phyloP scores from a whole-genome alignment of 2,888 invertebrate genomes.

The Pammene aurita region DNA sequence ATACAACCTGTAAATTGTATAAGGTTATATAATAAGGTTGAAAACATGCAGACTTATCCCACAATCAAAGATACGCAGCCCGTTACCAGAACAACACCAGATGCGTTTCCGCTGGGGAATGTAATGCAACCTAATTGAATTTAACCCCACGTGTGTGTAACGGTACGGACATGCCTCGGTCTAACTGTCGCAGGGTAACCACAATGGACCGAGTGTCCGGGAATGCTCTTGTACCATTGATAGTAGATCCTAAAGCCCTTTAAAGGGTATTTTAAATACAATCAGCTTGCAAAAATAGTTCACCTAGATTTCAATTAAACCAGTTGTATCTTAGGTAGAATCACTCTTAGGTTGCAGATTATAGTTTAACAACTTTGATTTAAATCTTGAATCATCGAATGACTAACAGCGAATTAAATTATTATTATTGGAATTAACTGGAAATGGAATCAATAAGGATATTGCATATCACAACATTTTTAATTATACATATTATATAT shows the following conservation, averaged over 20 bases:
- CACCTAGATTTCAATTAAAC: background rate
- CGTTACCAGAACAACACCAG: constrained; percentile 35
- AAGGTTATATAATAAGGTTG: no score
- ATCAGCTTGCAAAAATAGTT: constrained; percentile 4
- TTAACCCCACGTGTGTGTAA: constrained; percentile 42
- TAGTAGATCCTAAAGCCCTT: constrained; percentile 4
- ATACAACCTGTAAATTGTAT: no score
- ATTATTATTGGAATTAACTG: background rate
- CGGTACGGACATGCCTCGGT: constrained; percentile 41
- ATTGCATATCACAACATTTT: no score
- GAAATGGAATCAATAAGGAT: no score
- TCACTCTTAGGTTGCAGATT: no score
- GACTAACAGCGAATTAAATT: constrained; percentile 1
- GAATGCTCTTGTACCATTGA: constrained; percentile 33
- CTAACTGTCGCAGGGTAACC: constrained; percentile 44
- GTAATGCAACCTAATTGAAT: constrained; percentile 44
- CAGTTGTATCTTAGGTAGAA: background rate
- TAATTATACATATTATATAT: no score
- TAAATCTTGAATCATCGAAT: constrained; percentile 3
- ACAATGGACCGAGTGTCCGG: constrained; percentile 41
- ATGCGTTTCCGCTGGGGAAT: constrained; percentile 42
- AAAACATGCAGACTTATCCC: background rate
- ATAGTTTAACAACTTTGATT: background rate
- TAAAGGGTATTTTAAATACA: constrained; percentile 16
- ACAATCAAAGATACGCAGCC: constrained; percentile 28